Conservation (phyloP, 2,797 vertebrate genomes). For the Sphaeramia orbicularis region DNA sequence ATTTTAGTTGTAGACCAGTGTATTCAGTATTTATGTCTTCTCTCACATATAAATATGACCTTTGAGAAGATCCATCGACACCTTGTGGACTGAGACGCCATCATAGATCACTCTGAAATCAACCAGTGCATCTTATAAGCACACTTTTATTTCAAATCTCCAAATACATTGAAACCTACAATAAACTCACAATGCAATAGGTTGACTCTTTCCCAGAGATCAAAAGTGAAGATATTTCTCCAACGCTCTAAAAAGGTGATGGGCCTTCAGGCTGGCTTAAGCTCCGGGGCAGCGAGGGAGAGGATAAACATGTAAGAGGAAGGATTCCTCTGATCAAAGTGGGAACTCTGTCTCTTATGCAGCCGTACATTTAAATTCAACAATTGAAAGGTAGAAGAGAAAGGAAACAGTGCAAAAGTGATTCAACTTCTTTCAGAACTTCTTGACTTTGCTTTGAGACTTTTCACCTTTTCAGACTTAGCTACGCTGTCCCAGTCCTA, state of each 20-base stretch:
- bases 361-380: slow-evolving; percentile 6
- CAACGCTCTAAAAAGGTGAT: slow-evolving; percentile 9
- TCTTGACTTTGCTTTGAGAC: no score
- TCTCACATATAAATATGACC: neutral
- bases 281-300: neutral
- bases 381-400: neutral
- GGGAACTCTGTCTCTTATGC: slow-evolving; percentile 23
- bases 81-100: neutral
- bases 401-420: neutral
- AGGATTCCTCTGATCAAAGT: slow-evolving; percentile 43
- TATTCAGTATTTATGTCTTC: neutral
- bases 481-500: no score
- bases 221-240: slow-evolving; percentile 27
- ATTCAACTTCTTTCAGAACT: neutral
- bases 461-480: no score
- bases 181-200: slow-evolving; percentile 16
- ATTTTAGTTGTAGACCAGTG: no score
- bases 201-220: slow-evolving; percentile 16
- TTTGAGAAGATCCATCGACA: neutral
- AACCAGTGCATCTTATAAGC: neutral
- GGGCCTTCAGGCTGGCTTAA: slow-evolving; percentile 39
- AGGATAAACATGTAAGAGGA: slow-evolving; percentile 31
- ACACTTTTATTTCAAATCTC: slow-evolving; percentile 17
- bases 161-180: slow-evolving; percentile 18
- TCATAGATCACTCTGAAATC: neutral